Evolutionary conservation across 2,113 vertebrate genomes (phyloP).

Genomic region (rat (Rattus norvegicus)): DNA sequence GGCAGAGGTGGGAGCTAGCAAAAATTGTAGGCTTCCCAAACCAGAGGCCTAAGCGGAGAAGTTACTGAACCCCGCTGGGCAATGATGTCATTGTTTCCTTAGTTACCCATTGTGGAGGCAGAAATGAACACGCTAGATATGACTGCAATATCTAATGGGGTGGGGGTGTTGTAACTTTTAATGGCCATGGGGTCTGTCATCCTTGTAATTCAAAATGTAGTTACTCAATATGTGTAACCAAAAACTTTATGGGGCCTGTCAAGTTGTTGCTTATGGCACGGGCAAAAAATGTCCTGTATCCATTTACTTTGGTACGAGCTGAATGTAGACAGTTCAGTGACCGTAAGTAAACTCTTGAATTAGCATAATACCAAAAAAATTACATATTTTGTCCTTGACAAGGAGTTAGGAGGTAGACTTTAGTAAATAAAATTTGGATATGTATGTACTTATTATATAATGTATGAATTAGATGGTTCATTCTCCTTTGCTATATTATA

Average conservation of each 20-base stretch:
- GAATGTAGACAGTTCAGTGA: constrained; percentile 14
- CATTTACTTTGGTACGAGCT: constrained; percentile 35
- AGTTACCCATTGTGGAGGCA: constrained; percentile 74
- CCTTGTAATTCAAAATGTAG: constrained; percentile 70
- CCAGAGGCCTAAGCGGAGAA: constrained; percentile 17
- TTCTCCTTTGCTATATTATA: constrained; percentile 32
- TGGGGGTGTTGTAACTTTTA: constrained; percentile 73
- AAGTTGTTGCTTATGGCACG: constrained; percentile 53
- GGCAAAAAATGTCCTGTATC: constrained; percentile 55
- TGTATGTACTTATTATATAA: background rate
- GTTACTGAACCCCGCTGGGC: constrained; percentile 35
- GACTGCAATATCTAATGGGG: constrained; percentile 68
- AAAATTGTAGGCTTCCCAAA: constrained; percentile 43
- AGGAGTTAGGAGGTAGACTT: constrained; percentile 12
- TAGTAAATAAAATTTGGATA: constrained; percentile 63
- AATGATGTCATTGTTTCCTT: constrained; percentile 79
- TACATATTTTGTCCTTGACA: constrained; percentile 53
- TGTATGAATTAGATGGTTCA: constrained; percentile 12
- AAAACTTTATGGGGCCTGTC: constrained; percentile 61
- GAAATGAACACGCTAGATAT: constrained; percentile 74
- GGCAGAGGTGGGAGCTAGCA: constrained; percentile 19
- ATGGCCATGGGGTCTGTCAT: constrained; percentile 65
- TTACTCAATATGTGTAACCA: constrained; percentile 68
- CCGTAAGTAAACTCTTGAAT: background rate
- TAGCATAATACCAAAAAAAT: constrained; percentile 55